These are phyloP conservation scores for Fulica atra DNA, from an alignment of 2,113 vertebrate genomes.

Conservation along the genomic window DNA sequence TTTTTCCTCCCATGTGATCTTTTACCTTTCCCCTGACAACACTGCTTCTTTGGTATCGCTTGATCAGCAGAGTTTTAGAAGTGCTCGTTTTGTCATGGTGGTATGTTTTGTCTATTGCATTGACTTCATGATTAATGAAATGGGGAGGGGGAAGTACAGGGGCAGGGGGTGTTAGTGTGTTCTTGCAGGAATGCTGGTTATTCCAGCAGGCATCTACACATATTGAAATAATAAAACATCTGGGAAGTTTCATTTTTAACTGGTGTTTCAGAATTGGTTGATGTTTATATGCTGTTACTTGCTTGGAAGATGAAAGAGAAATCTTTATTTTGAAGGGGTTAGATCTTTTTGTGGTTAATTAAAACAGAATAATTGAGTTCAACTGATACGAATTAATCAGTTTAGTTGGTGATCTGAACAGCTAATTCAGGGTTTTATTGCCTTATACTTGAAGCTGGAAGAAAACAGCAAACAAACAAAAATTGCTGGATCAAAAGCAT, in stretches of 20 bases:
- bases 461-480: not conserved
- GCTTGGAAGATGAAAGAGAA: slow-evolving; percentile 8
- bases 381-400: not conserved
- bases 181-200: not conserved
- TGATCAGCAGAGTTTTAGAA: not conserved
- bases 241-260: not conserved
- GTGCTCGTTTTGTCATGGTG: not conserved
- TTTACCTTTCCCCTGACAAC: not conserved
- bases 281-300: not conserved
- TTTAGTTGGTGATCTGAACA: not conserved
- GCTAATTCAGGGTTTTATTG: not conserved
- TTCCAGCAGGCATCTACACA: not conserved
- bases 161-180: too few species aligned
- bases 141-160: fast-evolving
- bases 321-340: not conserved
- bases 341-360: slow-evolving; percentile 1
- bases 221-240: not conserved
- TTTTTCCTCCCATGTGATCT: fast-evolving
- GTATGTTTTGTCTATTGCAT: not conserved
- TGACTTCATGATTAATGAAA: not conserved
- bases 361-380: not conserved
- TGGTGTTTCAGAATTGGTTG: not conserved
- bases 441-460: not conserved
- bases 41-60: not conserved
- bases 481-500: not conserved